Percentiles rank a stretch among this genome's conserved stretches.
Conservation (phyloP, 92 coral and sea anemone species). For the Porites lobata region DNA sequence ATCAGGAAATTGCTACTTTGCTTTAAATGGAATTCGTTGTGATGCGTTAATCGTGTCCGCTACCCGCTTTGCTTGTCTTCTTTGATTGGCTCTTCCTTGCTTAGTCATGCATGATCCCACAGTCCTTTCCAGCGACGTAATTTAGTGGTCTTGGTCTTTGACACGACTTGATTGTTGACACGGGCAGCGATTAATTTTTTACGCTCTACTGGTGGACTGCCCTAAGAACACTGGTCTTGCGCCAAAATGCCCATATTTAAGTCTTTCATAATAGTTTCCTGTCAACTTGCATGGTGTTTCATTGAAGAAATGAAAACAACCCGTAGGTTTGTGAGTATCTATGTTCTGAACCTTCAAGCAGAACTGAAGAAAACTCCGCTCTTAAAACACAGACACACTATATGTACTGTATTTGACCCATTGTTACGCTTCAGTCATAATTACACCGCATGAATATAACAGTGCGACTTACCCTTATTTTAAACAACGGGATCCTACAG, state of each 20-base stretch:
- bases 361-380: background rate
- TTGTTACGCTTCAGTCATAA: background rate
- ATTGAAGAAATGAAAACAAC: conserved; percentile 28
- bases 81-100: conserved; percentile 35
- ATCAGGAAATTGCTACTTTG: conserved; percentile 55
- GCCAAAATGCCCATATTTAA: conserved; percentile 62
- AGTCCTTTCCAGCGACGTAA: conserved; percentile 37
- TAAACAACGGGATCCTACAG: background rate
- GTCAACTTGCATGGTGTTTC: conserved; percentile 37
- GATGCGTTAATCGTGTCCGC: conserved; percentile 57
- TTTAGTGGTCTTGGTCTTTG: conserved; percentile 23
- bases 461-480: background rate
- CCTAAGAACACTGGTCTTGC: conserved; percentile 30
- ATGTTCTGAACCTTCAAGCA: background rate
- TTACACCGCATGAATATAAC: background rate
- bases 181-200: conserved; percentile 40
- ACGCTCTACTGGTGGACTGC: conserved; percentile 40
- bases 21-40: conserved; percentile 54
- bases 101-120: conserved; percentile 29
- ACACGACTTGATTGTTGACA: conserved; percentile 17
- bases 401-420: background rate
- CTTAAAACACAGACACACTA: background rate
- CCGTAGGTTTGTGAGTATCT: conserved; percentile 9
- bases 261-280: conserved; percentile 83
- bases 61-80: conserved; percentile 13